Conservation (phyloP, 1,140 invertebrate species). For the Phenacoccus solenopsis region DNA sequence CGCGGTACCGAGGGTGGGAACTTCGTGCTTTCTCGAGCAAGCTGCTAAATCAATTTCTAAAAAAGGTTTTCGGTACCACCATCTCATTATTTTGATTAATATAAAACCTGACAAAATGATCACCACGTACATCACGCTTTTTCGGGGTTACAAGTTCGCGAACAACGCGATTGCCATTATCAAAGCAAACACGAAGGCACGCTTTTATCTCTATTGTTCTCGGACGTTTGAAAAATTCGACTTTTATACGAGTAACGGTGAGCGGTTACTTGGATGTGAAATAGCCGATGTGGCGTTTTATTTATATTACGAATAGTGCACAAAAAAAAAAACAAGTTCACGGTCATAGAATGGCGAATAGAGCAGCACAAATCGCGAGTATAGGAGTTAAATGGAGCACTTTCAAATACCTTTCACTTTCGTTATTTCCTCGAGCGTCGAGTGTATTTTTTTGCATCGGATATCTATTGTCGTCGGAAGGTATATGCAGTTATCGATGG, state of each 20-base stretch:
- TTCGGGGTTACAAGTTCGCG: background rate
- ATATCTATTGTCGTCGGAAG: no score
- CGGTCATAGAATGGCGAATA: background rate
- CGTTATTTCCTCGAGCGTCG: background rate
- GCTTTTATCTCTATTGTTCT: background rate
- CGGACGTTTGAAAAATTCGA: background rate
- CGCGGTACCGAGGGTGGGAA: no score
- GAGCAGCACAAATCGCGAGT: background rate
- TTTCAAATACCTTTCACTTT: background rate
- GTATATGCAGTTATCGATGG: no score
- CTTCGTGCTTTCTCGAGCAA: no score
- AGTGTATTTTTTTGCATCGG: no score
- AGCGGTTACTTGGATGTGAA: no score
- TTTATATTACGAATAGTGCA: no score
- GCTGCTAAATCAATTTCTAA: no score
- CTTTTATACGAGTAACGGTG: background rate
- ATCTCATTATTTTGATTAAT: background rate
- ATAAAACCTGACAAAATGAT: background rate
- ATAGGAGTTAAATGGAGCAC: background rate
- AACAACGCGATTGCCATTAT: background rate
- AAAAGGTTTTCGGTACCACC: no score
- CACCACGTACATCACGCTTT: background rate
- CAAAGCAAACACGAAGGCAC: background rate
- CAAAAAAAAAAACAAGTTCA: background rate
- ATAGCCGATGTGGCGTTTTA: no score